phyloP scores from a whole-genome alignment of 2,888 invertebrate species.

The Chalcosyrphus nemorum region DNA sequence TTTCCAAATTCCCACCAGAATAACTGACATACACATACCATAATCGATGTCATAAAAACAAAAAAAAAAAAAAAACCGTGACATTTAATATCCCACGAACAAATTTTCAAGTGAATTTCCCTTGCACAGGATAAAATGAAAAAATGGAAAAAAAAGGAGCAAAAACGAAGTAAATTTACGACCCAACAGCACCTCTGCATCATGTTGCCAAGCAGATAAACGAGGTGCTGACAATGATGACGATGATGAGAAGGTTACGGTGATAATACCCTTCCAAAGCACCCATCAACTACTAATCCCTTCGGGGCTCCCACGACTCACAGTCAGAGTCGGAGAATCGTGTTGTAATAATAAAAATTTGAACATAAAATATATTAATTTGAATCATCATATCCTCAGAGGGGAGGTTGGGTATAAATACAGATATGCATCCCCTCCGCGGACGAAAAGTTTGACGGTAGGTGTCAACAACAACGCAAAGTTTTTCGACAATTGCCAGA shows the following conservation, averaged over 20 bases:
- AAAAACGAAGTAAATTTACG: conserved; percentile 36
- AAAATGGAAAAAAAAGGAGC: conserved; percentile 5
- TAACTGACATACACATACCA: conserved; percentile 38
- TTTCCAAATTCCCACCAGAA: conserved; percentile 52
- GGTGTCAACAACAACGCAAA: conserved; percentile 56
- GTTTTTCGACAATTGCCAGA: conserved; percentile 49
- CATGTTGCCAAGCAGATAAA: conserved; percentile 75
- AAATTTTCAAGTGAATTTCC: conserved; percentile 43
- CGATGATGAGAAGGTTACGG: conserved; percentile 31
- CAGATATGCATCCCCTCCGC: conserved; percentile 10
- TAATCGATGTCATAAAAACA: conserved; percentile 62
- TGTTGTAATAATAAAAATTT: conserved; percentile 55
- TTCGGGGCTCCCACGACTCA: conserved; percentile 3
- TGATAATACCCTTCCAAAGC: conserved; percentile 47
- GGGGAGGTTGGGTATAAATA: background rate
- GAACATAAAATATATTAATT: conserved; percentile 64
- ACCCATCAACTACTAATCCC: conserved; percentile 40
- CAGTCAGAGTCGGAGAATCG: background rate
- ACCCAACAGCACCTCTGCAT: conserved; percentile 18
- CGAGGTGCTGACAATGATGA: conserved; percentile 54
- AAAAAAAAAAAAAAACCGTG: background rate
- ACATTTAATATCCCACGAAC: conserved; percentile 51
- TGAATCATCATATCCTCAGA: background rate
- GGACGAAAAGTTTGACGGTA: conserved; percentile 36
- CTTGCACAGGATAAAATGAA: too few relatives aligned